Percentiles rank a stretch among this genome's conserved stretches.
These are phyloP conservation scores for Megastigmus dorsalis DNA, from an alignment of 2,888 invertebrate genomes.

Conservation along the genomic window DNA sequence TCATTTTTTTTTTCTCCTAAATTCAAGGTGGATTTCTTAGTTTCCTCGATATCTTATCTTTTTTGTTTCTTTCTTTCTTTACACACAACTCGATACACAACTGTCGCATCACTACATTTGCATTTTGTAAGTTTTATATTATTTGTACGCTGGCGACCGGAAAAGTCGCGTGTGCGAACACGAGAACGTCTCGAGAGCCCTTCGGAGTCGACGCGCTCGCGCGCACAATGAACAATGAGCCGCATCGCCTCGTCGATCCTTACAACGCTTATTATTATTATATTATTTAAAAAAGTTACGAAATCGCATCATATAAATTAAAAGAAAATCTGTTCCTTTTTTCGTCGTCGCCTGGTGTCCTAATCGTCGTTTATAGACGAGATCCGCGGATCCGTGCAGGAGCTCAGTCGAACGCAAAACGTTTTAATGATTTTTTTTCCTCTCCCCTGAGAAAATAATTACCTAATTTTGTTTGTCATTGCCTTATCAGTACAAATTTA, in stretches of 20 bases:
- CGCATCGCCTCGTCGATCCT: not conserved
- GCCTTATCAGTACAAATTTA: too few relatives aligned
- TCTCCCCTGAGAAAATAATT: too few relatives aligned
- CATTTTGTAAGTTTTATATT: conserved; percentile 31
- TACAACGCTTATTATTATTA: too few relatives aligned
- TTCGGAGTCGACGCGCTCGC: conserved; percentile 13
- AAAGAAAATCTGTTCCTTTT: not conserved
- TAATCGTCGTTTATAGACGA: not conserved
- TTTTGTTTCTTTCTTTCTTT: conserved; percentile 36
- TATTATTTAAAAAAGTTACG: too few relatives aligned
- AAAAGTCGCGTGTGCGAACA: conserved; percentile 1
- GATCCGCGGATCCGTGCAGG: not conserved
- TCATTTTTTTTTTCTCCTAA: conserved; percentile 57
- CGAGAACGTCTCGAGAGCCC: not conserved
- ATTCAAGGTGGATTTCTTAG: conserved; percentile 52
- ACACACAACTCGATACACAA: conserved; percentile 22
- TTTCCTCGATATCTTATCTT: too few relatives aligned
- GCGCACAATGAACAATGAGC: not conserved
- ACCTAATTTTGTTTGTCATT: too few relatives aligned
- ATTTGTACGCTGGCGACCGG: conserved; percentile 46
- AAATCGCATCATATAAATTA: too few relatives aligned
- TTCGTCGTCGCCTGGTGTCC: not conserved
- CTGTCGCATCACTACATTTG: conserved; percentile 23
- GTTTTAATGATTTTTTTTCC: conserved; percentile 25
- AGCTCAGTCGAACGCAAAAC: not conserved